Conservation (phyloP, 2,797 vertebrate genomes). For the Diplodus sargus region DNA sequence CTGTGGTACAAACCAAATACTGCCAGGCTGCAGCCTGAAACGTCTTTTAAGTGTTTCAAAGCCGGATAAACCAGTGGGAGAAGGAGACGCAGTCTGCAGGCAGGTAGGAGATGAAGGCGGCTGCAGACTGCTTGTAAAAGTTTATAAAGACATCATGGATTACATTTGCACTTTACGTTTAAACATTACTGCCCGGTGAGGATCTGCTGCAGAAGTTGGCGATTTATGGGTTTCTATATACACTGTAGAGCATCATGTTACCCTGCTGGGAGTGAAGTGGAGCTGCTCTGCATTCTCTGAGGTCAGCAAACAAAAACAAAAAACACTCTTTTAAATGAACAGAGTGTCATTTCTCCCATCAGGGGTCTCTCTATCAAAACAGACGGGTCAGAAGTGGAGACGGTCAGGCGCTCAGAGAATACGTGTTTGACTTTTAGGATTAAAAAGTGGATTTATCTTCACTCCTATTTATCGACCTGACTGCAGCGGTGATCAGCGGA, state of each 20-base stretch:
- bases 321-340: too few species aligned
- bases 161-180: conserved; percentile 3
- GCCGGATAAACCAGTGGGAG: conserved; percentile 31
- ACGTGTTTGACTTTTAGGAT: too few species aligned
- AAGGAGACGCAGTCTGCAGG: conserved; percentile 1
- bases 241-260: background rate
- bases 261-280: background rate
- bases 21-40: conserved; percentile 32
- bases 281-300: conserved; percentile 12
- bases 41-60: conserved; percentile 45
- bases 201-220: background rate
- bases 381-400: too few species aligned
- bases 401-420: too few species aligned
- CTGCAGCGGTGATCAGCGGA: too few species aligned
- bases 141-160: conserved; percentile 7
- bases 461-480: too few species aligned
- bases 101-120: conserved; percentile 22
- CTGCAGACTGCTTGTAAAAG: conserved; percentile 20
- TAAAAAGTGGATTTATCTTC: too few species aligned
- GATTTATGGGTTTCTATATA: background rate
- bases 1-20: conserved; percentile 47
- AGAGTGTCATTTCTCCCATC: too few species aligned
- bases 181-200: conserved; percentile 2
- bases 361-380: too few species aligned
- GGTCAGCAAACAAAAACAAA: background rate